phyloP scores from a whole-genome alignment of 1,140 invertebrate species.

The Neotoxoptera formosana region DNA sequence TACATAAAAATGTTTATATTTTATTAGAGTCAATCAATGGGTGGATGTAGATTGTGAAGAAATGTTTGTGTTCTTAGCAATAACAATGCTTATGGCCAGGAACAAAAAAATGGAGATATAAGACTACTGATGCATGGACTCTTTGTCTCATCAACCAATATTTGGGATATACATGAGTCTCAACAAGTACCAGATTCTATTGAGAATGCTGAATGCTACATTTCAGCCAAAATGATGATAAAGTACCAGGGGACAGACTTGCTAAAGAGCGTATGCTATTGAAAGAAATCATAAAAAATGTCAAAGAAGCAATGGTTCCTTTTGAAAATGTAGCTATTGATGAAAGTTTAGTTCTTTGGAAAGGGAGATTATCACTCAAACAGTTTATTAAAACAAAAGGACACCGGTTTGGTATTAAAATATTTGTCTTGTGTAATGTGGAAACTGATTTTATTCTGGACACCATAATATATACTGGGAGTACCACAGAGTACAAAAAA shows the following conservation, averaged over 20 bases:
- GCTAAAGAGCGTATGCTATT: background rate
- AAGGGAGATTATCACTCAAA: conserved; percentile 57
- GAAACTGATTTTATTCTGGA: conserved; percentile 10
- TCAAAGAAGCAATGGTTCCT: background rate
- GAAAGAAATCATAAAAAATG: background rate
- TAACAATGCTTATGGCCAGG: conserved; percentile 6
- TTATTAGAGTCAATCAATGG: too few species aligned
- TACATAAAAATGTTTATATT: too few species aligned
- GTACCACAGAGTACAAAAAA: conserved; percentile 41
- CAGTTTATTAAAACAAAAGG: conserved; percentile 57
- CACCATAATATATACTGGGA: conserved; percentile 63
- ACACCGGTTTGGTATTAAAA: conserved; percentile 56
- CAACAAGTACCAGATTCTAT: too few species aligned
- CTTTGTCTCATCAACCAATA: too few species aligned
- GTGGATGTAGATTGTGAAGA: too few species aligned
- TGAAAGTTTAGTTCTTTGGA: conserved; percentile 42
- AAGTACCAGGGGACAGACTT: conserved; percentile 15
- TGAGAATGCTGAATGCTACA: background rate
- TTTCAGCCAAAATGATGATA: background rate
- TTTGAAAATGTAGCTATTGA: background rate
- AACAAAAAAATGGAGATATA: background rate
- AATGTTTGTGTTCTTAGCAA: background rate
- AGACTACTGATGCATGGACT: background rate
- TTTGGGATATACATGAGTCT: too few species aligned
- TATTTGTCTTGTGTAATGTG: conserved; percentile 48